Percentiles rank a stretch among this genome's conserved stretches.
These are phyloP conservation scores for Leiothrix lutea DNA, from an alignment of 2,113 vertebrate species.

Conservation along the genomic window DNA sequence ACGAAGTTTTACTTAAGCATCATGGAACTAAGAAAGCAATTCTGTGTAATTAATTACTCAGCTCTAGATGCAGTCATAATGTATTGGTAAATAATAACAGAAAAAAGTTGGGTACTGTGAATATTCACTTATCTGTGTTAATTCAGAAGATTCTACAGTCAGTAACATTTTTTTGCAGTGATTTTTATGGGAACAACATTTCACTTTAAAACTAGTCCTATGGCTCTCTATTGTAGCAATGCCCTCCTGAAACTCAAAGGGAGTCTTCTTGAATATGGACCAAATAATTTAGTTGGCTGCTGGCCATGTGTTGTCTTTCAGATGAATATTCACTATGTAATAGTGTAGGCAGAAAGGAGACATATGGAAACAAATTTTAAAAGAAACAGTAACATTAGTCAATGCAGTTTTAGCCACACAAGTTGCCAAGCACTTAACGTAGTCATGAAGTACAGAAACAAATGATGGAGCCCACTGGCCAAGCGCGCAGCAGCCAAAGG, in stretches of 20 bases:
- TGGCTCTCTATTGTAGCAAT: not conserved
- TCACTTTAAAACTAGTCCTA: not conserved
- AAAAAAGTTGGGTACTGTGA: not conserved
- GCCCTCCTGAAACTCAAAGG: not conserved
- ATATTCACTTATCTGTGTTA: not conserved
- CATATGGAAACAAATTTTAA: slow-evolving; percentile 29
- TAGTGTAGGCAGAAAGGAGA: not conserved
- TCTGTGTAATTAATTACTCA: not conserved
- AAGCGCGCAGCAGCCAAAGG: not conserved
- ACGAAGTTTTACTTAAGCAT: not conserved
- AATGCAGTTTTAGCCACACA: not conserved
- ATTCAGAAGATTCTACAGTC: not conserved
- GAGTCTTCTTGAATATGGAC: not conserved
- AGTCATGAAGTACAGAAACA: not conserved
- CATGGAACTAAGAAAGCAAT: not conserved
- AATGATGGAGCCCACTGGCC: not conserved
- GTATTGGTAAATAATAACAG: not conserved
- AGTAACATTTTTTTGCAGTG: not conserved
- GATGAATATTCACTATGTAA: not conserved
- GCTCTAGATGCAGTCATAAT: not conserved
- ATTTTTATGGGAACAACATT: not conserved
- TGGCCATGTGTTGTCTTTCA: slow-evolving; percentile 39
- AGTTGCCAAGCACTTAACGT: not conserved
- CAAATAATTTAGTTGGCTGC: slow-evolving; percentile 35
- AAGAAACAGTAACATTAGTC: not conserved